A percentile compares a stretch with the other conserved stretches of the same genome.
Evolutionary conservation across 2,797 vertebrate species (phyloP).

Genomic region (Sebastes ruberrimus): DNA sequence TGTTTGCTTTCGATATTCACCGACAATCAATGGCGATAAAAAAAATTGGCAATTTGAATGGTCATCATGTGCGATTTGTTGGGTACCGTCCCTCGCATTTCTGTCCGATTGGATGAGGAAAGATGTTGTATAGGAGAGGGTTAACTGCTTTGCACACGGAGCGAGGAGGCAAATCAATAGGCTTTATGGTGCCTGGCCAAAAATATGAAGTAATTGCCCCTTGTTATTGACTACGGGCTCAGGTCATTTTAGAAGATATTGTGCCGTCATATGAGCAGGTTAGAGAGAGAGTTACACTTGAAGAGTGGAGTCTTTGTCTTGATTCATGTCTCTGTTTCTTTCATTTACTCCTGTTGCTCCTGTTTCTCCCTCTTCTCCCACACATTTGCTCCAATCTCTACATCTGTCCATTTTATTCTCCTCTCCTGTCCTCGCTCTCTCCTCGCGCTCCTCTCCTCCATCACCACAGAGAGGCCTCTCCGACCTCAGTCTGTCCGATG

Average conservation of each 20-base stretch:
- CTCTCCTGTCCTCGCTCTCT: not conserved
- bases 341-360: not conserved
- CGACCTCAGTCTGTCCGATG: conserved; percentile 48
- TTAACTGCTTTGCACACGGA: conserved; percentile 52
- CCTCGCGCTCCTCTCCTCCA: conserved; percentile 16
- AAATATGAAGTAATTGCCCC: conserved; percentile 66
- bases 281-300: conserved; percentile 16
- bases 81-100: not conserved
- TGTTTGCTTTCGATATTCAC: conserved; percentile 38
- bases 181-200: conserved; percentile 61
- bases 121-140: conserved; percentile 26
- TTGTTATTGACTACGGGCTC: conserved; percentile 53
- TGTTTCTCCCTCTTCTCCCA: not conserved
- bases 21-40: conserved; percentile 1
- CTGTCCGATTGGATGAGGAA: conserved; percentile 16
- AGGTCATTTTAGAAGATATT: conserved; percentile 53
- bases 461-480: conserved; percentile 29
- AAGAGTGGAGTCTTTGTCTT: not conserved
- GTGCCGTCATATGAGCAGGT: conserved; percentile 19
- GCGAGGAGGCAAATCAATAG: conserved; percentile 58
- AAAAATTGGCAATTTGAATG: conserved; percentile 15
- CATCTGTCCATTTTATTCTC: not conserved
- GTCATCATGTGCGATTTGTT: conserved; percentile 20
- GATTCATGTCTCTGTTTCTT: conserved; percentile 10
- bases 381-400: not conserved